Conservation (phyloP, 2,888 invertebrate species). For the Synergus laeviventris region DNA sequence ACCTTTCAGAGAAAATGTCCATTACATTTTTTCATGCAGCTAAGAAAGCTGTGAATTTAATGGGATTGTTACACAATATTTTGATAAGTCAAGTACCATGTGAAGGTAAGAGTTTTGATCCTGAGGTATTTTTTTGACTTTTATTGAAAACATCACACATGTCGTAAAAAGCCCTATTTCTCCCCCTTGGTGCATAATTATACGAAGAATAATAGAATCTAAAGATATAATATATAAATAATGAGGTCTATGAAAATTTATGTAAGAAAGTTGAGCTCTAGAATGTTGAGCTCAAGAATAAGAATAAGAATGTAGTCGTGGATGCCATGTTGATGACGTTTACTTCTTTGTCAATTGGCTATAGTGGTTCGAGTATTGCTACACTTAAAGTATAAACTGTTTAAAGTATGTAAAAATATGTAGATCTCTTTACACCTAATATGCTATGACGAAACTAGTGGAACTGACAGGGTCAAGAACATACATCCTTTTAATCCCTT, state of each 20-base stretch:
- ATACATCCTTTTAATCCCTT: not conserved
- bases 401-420: constrained; percentile 31
- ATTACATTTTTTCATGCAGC: not conserved
- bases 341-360: constrained; percentile 12
- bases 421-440: constrained; percentile 34
- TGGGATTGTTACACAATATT: not conserved
- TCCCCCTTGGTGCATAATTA: not conserved
- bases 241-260: not conserved
- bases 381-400: constrained; percentile 10
- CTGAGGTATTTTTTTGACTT: not conserved
- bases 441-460: constrained; percentile 28
- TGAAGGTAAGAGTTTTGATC: no score
- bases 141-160: no score
- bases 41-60: not conserved
- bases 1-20: not conserved
- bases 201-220: no score
- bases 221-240: not conserved
- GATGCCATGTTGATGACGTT: constrained; percentile 14
- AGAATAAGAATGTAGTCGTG: constrained; percentile 14
- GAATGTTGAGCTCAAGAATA: not conserved
- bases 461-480: constrained; percentile 35
- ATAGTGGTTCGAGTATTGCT: not conserved
- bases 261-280: not conserved
- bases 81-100: not conserved
- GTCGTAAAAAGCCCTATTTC: no score